Percentiles rank a stretch among this genome's conserved stretches.
phyloP scores from a whole-genome alignment of 2,113 vertebrate genomes.

The Sinocyclocheilus maitianheensis region DNA sequence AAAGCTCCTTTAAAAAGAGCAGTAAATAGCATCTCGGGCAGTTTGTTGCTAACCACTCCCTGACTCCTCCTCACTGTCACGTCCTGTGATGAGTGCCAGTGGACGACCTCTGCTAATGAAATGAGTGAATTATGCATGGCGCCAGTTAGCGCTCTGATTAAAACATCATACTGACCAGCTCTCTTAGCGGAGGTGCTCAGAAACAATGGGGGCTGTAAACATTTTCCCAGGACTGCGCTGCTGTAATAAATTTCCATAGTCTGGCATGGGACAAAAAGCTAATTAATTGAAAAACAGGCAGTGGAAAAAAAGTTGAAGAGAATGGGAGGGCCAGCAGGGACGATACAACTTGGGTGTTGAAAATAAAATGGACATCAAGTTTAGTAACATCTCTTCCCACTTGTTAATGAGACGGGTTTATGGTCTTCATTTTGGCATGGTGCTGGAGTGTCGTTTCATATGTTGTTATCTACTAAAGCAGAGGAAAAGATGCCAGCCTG shows the following conservation, averaged over 20 bases:
- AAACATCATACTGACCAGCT: constrained; percentile 90
- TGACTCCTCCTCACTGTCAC: constrained; percentile 66
- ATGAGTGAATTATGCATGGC: constrained; percentile 79
- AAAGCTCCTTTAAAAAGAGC: constrained; percentile 53
- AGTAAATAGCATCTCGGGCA: constrained; percentile 51
- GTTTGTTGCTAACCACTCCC: constrained; percentile 51
- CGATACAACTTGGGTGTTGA: background rate
- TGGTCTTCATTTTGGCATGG: background rate
- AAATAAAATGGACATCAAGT: background rate
- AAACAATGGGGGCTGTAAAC: constrained; percentile 94
- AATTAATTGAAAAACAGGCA: constrained; percentile 96
- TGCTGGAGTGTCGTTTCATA: background rate
- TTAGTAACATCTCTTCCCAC: background rate
- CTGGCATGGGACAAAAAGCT: constrained; percentile 92
- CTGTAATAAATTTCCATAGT: constrained; percentile 99
- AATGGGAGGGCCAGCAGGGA: constrained; percentile 79
- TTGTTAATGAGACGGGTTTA: background rate
- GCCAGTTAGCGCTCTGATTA: constrained; percentile 96
- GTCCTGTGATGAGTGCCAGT: constrained; percentile 68
- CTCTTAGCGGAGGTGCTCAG: constrained; percentile 84
- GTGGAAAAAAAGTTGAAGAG: constrained; percentile 71
- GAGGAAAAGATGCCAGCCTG: background rate
- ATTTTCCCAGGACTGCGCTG: constrained; percentile 90
- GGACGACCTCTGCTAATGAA: constrained; percentile 70
- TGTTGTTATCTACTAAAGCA: background rate